Percentiles rank a stretch among this genome's conserved stretches.
Conservation (phyloP, 2,888 invertebrate species). For the Caenorhabditis afra region DNA sequence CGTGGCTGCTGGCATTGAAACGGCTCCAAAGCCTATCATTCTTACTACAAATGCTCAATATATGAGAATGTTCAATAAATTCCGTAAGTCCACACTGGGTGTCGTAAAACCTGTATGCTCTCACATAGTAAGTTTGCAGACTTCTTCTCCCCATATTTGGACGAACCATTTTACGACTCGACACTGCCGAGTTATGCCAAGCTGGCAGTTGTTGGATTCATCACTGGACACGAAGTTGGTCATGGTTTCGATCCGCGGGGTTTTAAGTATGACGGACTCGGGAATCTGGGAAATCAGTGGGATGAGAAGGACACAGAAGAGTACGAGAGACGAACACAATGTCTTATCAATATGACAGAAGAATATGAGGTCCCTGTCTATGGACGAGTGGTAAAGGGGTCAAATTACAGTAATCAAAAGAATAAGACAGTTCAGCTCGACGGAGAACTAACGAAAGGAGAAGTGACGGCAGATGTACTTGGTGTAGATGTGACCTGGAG, state of each 20-base stretch:
- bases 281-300: slow-evolving; percentile 95
- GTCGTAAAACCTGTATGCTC: too few species aligned
- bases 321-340: slow-evolving; percentile 91
- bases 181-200: slow-evolving; percentile 91
- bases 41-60: neutral
- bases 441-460: slow-evolving; percentile 72
- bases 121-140: neutral
- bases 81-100: too few species aligned
- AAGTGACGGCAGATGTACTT: slow-evolving; percentile 80
- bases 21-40: too few species aligned
- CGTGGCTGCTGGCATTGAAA: neutral
- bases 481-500: slow-evolving; percentile 77
- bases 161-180: slow-evolving; percentile 90
- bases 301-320: slow-evolving; percentile 90
- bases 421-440: slow-evolving; percentile 24
- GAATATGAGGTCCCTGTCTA: slow-evolving; percentile 84
- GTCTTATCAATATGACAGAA: slow-evolving; percentile 90
- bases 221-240: slow-evolving; percentile 80
- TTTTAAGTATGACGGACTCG: slow-evolving; percentile 89
- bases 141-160: neutral
- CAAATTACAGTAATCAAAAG: neutral
- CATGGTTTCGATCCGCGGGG: slow-evolving; percentile 83
- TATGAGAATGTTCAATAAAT: neutral
- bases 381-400: slow-evolving; percentile 71
- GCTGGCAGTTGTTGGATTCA: slow-evolving; percentile 81